Conservation (phyloP, 2,113 vertebrate species). For the Bucco capensis region DNA sequence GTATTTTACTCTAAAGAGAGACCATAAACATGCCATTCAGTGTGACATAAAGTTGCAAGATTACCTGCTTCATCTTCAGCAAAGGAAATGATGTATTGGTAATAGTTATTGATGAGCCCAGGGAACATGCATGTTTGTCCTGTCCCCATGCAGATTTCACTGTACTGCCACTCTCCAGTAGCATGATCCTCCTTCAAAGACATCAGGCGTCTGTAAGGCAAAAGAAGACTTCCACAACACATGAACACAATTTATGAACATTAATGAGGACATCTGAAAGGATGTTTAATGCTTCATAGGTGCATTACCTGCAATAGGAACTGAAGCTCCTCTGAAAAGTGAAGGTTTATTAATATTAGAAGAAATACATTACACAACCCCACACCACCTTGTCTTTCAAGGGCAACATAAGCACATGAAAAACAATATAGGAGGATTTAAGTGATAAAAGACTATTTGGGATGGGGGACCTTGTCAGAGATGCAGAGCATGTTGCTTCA, state of each 20-base stretch:
- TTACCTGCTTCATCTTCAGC: constrained; percentile 95
- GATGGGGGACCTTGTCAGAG: neutral
- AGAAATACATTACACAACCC: neutral
- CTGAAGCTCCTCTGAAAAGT: neutral
- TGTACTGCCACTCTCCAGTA: constrained; percentile 83
- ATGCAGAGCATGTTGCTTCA: neutral
- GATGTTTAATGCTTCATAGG: neutral
- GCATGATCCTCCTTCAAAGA: constrained; percentile 80
- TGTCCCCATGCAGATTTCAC: constrained; percentile 91
- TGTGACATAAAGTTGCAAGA: neutral
- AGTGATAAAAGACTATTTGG: neutral
- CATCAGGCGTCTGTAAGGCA: constrained; percentile 84
- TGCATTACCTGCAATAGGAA: neutral
- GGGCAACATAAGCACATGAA: neutral
- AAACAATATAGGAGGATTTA: neutral
- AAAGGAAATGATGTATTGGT: constrained; percentile 93
- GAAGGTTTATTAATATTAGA: neutral
- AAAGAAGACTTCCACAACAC: neutral
- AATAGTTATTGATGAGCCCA: constrained; percentile 92
- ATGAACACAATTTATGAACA: neutral
- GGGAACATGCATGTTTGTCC: constrained; percentile 89
- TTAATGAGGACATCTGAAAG: neutral
- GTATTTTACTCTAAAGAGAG: neutral
- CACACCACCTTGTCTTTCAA: neutral
- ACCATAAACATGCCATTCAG: neutral